Conservation (phyloP, 2,797 vertebrate species). For the Acropternis orthonyx region DNA sequence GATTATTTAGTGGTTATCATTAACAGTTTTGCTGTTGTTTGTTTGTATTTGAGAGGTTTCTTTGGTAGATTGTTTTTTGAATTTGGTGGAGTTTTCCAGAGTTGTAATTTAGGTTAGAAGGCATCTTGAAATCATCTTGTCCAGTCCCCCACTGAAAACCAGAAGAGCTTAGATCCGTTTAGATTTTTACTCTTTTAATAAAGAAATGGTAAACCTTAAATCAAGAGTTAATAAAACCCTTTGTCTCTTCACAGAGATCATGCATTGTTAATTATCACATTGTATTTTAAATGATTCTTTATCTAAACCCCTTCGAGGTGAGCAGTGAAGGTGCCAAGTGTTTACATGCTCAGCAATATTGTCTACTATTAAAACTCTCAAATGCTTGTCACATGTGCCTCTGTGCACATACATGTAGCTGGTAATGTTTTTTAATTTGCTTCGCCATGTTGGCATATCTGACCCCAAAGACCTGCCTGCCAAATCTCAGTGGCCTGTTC, state of each 20-base stretch:
- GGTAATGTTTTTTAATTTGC: neutral
- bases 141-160: neutral
- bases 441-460: accelerated
- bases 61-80: neutral
- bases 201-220: neutral
- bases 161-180: neutral
- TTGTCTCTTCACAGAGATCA: neutral
- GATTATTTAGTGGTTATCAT: neutral
- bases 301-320: neutral
- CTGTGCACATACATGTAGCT: neutral
- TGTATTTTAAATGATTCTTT: neutral
- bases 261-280: neutral
- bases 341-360: neutral
- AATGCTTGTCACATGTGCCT: neutral
- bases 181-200: neutral
- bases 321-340: neutral
- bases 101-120: neutral
- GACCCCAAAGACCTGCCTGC: neutral
- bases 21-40: neutral
- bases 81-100: neutral
- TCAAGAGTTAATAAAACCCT: neutral
- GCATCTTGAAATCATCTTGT: neutral
- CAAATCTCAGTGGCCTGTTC: neutral
- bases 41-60: neutral
- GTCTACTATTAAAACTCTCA: neutral